A percentile compares a stretch with the other conserved stretches of the same genome.
Conservation (phyloP, 2,113 vertebrate species). For the Prietella phreatophila region DNA sequence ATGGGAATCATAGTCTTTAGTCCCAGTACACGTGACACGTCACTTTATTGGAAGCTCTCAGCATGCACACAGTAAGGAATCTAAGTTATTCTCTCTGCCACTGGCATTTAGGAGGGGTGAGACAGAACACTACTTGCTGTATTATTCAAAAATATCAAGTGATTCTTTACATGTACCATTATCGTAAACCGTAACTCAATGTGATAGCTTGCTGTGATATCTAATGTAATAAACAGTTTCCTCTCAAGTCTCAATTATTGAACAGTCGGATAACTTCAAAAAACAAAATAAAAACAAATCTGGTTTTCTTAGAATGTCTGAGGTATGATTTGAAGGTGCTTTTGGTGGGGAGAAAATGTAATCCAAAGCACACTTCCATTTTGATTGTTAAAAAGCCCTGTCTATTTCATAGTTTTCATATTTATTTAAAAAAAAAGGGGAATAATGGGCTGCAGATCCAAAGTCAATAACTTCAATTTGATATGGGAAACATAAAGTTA, state of each 20-base stretch:
- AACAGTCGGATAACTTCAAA: not conserved
- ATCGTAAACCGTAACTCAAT: not conserved
- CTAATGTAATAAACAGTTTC: too few species aligned
- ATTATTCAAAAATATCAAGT: not conserved
- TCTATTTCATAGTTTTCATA: too few species aligned
- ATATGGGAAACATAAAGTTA: not conserved
- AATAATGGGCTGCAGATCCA: too few species aligned
- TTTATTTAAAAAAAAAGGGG: too few species aligned
- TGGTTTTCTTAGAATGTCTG: too few species aligned
- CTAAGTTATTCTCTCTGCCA: not conserved
- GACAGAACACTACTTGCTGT: not conserved
- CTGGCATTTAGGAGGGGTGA: not conserved
- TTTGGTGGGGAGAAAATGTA: too few species aligned
- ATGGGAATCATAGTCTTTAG: too few species aligned
- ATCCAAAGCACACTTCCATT: too few species aligned
- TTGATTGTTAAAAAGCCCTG: too few species aligned
- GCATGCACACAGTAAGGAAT: not conserved
- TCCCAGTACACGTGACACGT: not conserved
- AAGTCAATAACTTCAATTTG: not conserved
- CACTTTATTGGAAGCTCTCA: not conserved
- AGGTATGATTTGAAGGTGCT: too few species aligned
- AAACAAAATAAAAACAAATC: too few species aligned
- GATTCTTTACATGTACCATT: not conserved
- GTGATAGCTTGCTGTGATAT: not conserved
- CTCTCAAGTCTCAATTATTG: not conserved